These are phyloP conservation scores for Strix uralensis DNA, from an alignment of 2,113 vertebrate species.

Conservation along the genomic window DNA sequence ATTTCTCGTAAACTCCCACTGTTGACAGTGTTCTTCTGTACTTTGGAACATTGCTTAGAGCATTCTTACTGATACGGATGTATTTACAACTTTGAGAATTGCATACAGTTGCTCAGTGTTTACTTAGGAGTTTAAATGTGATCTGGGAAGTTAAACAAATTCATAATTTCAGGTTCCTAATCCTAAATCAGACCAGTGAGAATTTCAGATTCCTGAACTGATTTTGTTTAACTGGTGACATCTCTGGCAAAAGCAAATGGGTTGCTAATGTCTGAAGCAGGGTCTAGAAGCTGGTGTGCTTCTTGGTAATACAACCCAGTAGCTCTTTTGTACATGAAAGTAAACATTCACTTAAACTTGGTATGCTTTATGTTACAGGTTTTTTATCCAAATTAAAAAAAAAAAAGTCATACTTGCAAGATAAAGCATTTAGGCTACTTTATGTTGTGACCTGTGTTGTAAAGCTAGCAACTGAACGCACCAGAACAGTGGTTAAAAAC, in stretches of 20 bases:
- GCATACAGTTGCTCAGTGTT: background rate
- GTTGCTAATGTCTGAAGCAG: background rate
- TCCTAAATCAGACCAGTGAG: background rate
- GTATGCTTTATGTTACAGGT: background rate
- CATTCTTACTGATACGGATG: background rate
- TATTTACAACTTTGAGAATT: background rate
- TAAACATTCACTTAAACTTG: background rate
- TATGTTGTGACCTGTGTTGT: background rate
- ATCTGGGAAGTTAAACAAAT: background rate
- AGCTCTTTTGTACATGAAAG: background rate
- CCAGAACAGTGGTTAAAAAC: background rate
- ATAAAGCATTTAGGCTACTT: background rate
- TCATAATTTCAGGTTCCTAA: background rate
- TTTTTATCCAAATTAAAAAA: background rate
- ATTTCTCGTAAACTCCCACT: background rate
- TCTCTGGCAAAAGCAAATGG: rapidly evolving
- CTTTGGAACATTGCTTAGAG: background rate
- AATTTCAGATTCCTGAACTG: background rate
- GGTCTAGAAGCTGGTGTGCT: background rate
- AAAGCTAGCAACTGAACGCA: background rate
- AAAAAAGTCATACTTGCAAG: background rate
- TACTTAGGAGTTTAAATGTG: background rate
- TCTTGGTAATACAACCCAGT: background rate
- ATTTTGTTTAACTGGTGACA: background rate
- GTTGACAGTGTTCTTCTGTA: background rate